Percentiles rank a stretch among this genome's conserved stretches.
Evolutionary conservation across 2,797 vertebrate genomes (phyloP).

Genomic region (Antennarius maculatus): DNA sequence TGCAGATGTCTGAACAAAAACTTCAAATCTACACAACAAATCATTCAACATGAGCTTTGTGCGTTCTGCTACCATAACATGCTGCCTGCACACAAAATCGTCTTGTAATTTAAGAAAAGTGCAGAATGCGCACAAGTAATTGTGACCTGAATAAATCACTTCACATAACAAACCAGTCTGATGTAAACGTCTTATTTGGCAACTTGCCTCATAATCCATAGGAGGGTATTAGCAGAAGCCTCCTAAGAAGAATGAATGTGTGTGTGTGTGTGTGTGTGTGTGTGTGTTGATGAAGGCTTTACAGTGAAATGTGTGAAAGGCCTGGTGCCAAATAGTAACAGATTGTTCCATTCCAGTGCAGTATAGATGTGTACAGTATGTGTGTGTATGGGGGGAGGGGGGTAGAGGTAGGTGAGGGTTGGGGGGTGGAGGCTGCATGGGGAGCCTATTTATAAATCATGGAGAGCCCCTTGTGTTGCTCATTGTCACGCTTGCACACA

Average conservation of each 20-base stretch:
- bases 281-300: conserved; percentile 27
- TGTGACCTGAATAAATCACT: background rate
- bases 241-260: conserved; percentile 49
- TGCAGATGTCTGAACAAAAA: conserved; percentile 35
- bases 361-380: conserved; percentile 25
- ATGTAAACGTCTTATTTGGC: conserved; percentile 68
- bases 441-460: conserved; percentile 71
- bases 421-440: conserved; percentile 52
- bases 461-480: conserved; percentile 60
- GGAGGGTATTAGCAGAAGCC: conserved; percentile 65
- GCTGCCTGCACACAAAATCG: background rate
- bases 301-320: conserved; percentile 31
- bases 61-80: background rate
- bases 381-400: conserved; percentile 15
- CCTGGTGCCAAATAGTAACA: conserved; percentile 64
- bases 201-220: conserved; percentile 57
- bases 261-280: conserved; percentile 27
- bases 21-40: conserved; percentile 6
- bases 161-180: conserved; percentile 19
- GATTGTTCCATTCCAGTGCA: conserved; percentile 54
- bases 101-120: too few relatives aligned
- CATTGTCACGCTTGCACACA: conserved; percentile 64
- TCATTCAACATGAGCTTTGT: conserved; percentile 12
- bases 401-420: conserved; percentile 24
- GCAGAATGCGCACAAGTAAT: background rate